Evolutionary conservation across 2,797 vertebrate genomes (phyloP), one percentile per base, ranked within the genome.

Genomic region (Typhlichthys subterraneus): DNA sequence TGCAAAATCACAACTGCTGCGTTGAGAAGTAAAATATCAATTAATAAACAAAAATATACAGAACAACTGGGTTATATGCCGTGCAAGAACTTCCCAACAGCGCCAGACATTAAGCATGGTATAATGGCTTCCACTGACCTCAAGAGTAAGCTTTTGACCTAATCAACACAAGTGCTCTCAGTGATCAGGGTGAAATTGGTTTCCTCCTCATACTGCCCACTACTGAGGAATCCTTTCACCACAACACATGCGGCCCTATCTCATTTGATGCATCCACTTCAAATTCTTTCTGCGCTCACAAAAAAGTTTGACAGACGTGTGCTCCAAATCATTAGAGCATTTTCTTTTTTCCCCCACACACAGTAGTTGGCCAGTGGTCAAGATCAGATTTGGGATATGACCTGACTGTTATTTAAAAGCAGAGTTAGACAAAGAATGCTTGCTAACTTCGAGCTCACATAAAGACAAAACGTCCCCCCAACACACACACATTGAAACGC

Each of bases 91-190:
- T 14, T 10, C n/a, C 53, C 38, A 31, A 55, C 53, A 38, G 13
- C 12, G 29, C 11, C 52, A 55, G 29, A 33, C 7, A 53, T 52
- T 50, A 38, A 14, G 51, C 60, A 72, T 12, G 72, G 62, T 75
- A 49, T 55, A 49, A 63, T 9, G 14, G 58, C 61, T 75, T 64
- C 49, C 38, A 57, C 14, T 73, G 79, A 77, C 66, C 72, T 72
- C 51, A 73, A 19, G 23, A 23, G 15, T 74, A 63, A 72, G 65
- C 63, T 45, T 72, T 59, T 19, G 63, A 75, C 61, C 69, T 83
- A 74, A 83, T 86, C 77, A 76, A 53, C 58, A 67, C 55, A 19
- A 82, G 69, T 59, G 65, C 76, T 80, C 66, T 75, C 67, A 56
- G 72, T 33, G 61, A 66, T 70, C 52, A 33, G 17, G 65, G 53